Evolutionary conservation across 2,113 vertebrate genomes (phyloP).

Genomic region (Micromys minutus): DNA sequence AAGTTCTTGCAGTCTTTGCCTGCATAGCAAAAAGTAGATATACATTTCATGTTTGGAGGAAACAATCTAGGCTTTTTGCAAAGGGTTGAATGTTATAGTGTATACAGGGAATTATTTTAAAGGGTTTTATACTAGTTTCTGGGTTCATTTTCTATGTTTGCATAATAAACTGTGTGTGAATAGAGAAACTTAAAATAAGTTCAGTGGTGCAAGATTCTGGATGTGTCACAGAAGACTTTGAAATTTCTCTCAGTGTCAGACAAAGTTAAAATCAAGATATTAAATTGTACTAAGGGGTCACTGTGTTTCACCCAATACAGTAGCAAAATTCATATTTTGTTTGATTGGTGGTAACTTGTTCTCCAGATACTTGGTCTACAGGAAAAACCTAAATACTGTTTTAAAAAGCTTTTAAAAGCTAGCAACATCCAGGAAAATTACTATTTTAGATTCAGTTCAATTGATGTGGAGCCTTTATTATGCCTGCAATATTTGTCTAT

Average conservation of each 20-base stretch:
- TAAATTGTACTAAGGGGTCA: not conserved
- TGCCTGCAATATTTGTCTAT: not conserved
- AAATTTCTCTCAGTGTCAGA: not conserved
- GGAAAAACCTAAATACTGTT: not conserved
- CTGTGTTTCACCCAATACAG: not conserved
- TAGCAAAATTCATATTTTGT: not conserved
- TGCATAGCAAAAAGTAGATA: not conserved
- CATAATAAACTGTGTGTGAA: not conserved
- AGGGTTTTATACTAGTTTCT: not conserved
- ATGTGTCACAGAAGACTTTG: not conserved
- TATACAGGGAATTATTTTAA: not conserved
- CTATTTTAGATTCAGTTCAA: constrained; percentile 44
- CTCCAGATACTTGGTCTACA: not conserved
- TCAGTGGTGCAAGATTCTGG: not conserved
- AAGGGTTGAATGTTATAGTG: not conserved
- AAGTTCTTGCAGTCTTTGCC: not conserved
- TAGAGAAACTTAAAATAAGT: not conserved
- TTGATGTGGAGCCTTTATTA: constrained; percentile 38
- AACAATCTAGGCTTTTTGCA: constrained; percentile 3
- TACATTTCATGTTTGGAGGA: constrained; percentile 17
- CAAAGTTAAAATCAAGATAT: not conserved
- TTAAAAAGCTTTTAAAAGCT: constrained; percentile 16
- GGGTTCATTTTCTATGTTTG: not conserved
- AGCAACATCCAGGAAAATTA: not conserved
- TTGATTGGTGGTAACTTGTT: not conserved